A percentile compares a stretch with the other conserved stretches of the same genome.
Evolutionary conservation across 1,140 invertebrate species (phyloP).

Genomic region (Cyphomyrmex costatus): DNA sequence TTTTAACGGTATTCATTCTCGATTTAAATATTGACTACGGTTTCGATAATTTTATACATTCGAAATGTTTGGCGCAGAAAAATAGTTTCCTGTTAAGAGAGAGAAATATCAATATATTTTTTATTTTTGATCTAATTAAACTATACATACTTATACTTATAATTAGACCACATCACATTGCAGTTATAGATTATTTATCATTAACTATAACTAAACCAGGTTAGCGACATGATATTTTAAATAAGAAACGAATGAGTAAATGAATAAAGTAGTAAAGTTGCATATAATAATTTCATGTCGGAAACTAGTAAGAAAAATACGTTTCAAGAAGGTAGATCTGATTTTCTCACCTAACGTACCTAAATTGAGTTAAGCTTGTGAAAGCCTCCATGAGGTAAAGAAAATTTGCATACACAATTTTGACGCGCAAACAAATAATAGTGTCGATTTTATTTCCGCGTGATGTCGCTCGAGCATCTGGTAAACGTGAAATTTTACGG

Average conservation of each 20-base stretch:
- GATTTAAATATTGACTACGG: conserved; percentile 3
- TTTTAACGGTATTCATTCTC: conserved; percentile 38
- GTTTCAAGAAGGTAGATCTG: neutral
- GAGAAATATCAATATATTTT: neutral
- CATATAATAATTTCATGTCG: neutral
- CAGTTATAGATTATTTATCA: neutral
- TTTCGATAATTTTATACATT: conserved; percentile 7
- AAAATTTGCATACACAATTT: conserved; percentile 61
- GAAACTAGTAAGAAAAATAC: conserved; percentile 4
- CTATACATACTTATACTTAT: neutral
- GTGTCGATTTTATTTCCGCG: conserved; percentile 63
- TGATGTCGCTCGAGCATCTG: conserved; percentile 26
- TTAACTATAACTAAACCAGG: no score
- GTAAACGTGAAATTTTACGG: conserved; percentile 65
- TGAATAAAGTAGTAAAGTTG: neutral
- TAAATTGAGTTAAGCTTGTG: conserved; percentile 14
- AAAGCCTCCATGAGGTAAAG: conserved; percentile 28
- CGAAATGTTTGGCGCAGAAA: neutral
- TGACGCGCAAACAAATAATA: conserved; percentile 62
- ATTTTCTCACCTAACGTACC: neutral
- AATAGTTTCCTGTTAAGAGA: neutral
- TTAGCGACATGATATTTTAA: neutral
- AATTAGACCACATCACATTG: neutral
- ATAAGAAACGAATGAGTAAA: no score
- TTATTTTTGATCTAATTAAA: neutral